Base-by-base conservation (phyloP, 2,797 vertebrate species). In the Sebastes aleutianus region DNA sequence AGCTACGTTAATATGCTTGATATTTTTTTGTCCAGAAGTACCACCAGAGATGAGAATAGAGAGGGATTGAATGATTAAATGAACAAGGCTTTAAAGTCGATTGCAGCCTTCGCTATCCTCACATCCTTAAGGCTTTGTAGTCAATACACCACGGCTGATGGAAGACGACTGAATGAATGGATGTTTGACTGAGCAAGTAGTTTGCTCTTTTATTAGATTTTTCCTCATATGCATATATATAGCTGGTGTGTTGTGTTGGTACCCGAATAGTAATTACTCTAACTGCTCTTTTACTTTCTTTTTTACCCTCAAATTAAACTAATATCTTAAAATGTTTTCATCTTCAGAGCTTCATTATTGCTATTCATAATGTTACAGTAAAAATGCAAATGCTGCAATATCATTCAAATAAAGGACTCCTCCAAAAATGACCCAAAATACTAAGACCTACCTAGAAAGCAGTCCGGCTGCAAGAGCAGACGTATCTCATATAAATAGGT, bases 171-270 rank as follows among this genome's bases (percentile, higher is more conserved):
- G 68, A 72, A 88, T 82, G 70, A 76, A 50, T 47, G 43, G 43
- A 84, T 82, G 82, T 89, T 86, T 84, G 68, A 89, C 79, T 85
- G 79, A 87, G 79, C 71, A 67, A 70, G 79, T 77, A 87, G 62
- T 86, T 85, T 87, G 79, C 83, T 83, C 67, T 86, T 90, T 91
- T 85, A 90, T 91, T 88, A 82, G 68, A 90, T 86, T 83, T 74
- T 65, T 79, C 71, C 80, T 90, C 89, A 91, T 90, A 88, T 90
- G 80, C 86, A 89, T 91, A 88, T 84, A 89, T 90, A 92, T 86
- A 89, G 78, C 77, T 59, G 61, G 22, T 64, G 78, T 76, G 63
- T 75, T 85, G 80, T 86, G 85, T 79, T 84, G 27, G 53, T 64
- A 57, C 20, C 24, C 50, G 24, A 69, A 74, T 68, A 70, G 79